Base-by-base conservation (phyloP, 2,113 vertebrate species). In the Zingel zingel region DNA sequence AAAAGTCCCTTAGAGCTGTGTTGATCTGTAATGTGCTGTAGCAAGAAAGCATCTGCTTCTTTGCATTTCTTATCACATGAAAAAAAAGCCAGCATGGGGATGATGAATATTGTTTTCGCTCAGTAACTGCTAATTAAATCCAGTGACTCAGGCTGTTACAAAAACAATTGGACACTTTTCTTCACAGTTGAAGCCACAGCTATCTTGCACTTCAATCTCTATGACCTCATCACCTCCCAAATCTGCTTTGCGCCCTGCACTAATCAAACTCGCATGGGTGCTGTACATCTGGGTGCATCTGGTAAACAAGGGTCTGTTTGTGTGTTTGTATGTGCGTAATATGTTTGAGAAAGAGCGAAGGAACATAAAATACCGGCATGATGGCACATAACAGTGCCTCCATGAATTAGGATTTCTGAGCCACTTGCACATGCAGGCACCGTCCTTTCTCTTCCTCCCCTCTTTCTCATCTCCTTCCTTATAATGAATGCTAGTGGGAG, bases 81-180 rank as follows among this genome's bases (percentile, higher is more conserved):
- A 43, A 45, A 56, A 56, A 59, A 4, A 36, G 48, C 16, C 1
- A 6, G 2, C 36, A 54, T 14, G 84, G 47, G 47, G 39, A 74
- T 19, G 72, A 79, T 58, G 67, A 57, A 72, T 51, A 64, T 53
- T 23, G 33, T 71, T 74, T 58, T 82, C 16, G 5, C 62, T 81
- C 69, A 53, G 12, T 23, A 48, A 9, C 53, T 39, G 75, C 76
- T 79, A 85, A 83, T 87, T 85, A 69, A 82, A 80, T 39, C 51
- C 13, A 6, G n/a, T 0, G 84, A 77, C 74, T 63, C 67, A 70
- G 7, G 36, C 70, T 36, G 18, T 61, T 74, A 47, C 50, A 2
- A 64, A 84, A 74, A 85, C 58, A 51, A 68, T 85, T 43, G 66
- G 45, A 56, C 33, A 15, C 30, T 67, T 58, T 64, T 45, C 48